Percentiles rank a stretch among this genome's conserved stretches.
Conservation (phyloP, 2,113 vertebrate species). For the Microcebus lehilahytsara region DNA sequence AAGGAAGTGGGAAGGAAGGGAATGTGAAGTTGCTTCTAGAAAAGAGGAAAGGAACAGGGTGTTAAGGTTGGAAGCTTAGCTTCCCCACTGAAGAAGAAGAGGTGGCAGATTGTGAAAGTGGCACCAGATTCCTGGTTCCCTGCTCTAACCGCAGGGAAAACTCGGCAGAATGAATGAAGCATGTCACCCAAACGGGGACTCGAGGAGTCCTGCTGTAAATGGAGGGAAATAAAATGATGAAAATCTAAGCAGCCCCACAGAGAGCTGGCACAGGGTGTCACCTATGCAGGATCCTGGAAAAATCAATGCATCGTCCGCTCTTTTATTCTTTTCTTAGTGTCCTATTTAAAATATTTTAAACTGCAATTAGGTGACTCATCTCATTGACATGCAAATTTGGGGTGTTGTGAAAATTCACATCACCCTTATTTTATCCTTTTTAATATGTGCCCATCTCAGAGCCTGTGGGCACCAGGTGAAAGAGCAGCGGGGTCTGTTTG, state of each 20-base stretch:
- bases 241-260: neutral
- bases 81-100: neutral
- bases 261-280: neutral
- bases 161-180: neutral
- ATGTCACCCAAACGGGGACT: neutral
- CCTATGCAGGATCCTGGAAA: neutral
- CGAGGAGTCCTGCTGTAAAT: neutral
- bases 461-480: neutral
- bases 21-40: neutral
- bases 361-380: neutral
- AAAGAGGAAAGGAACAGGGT: neutral
- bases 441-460: neutral
- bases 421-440: conserved; percentile 15
- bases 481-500: neutral
- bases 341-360: neutral
- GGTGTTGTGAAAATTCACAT: neutral
- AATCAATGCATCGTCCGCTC: neutral
- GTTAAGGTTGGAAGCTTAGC: neutral
- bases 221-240: neutral
- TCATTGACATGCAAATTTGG: conserved; percentile 16
- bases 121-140: neutral
- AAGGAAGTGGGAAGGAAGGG: neutral
- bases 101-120: neutral
- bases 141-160: neutral
- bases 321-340: conserved; percentile 8